Conservation (phyloP, 2,797 vertebrate species). For the Chloroceryle amazona region DNA sequence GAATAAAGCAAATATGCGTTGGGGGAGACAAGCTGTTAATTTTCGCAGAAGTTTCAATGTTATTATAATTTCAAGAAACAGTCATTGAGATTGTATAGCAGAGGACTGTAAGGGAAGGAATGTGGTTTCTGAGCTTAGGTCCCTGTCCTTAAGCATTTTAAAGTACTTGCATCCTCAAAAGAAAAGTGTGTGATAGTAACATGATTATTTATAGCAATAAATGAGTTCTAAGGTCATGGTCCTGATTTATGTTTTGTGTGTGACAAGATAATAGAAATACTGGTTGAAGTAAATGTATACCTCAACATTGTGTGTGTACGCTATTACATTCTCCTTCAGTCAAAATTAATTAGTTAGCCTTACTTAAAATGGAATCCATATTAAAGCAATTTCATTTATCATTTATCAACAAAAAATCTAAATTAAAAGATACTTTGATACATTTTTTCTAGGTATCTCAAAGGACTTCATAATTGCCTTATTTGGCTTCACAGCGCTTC, state of each 20-base stretch:
- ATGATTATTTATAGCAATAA: constrained; percentile 1
- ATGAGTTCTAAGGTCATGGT: not conserved
- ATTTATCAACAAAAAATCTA: not conserved
- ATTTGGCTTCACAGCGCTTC: not conserved
- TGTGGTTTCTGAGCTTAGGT: not conserved
- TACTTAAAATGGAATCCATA: not conserved
- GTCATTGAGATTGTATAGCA: not conserved
- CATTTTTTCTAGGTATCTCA: not conserved
- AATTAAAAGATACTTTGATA: not conserved
- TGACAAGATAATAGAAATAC: not conserved
- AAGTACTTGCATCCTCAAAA: not conserved
- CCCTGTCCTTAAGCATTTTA: not conserved
- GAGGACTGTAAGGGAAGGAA: not conserved
- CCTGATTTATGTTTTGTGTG: not conserved
- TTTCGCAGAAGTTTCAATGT: not conserved
- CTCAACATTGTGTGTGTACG: not conserved
- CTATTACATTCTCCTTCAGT: not conserved
- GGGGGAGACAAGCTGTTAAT: not conserved
- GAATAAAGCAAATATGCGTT: not conserved
- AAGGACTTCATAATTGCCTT: not conserved
- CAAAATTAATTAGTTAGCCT: not conserved
- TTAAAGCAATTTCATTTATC: not conserved
- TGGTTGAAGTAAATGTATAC: not conserved
- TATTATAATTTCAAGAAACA: not conserved
- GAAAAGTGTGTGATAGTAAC: not conserved